Evolutionary conservation across 2,888 invertebrate genomes (phyloP).

Genomic region (Tenthredo scrophulariae): DNA sequence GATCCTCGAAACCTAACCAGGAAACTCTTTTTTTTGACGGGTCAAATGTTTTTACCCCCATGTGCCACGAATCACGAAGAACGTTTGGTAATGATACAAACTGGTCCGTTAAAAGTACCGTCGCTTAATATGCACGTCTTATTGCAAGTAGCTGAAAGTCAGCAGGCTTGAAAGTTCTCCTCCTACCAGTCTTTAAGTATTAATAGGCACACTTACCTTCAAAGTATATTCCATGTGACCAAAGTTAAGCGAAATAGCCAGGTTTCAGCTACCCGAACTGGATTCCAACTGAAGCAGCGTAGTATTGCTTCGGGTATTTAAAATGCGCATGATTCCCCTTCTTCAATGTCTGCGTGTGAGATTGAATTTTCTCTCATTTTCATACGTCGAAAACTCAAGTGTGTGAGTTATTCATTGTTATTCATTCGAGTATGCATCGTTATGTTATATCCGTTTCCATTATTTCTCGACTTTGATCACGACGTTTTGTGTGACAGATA

Average conservation of each 20-base stretch:
- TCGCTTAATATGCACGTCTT: no score
- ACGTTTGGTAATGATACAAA: no score
- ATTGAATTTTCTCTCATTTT: background rate
- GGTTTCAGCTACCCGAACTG: background rate
- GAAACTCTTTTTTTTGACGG: no score
- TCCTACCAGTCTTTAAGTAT: background rate
- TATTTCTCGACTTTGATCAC: no score
- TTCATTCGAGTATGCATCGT: background rate
- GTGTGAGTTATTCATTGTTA: background rate
- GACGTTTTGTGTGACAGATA: no score
- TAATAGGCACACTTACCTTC: background rate
- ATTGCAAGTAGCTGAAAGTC: no score
- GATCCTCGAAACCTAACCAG: no score
- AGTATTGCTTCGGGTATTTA: background rate
- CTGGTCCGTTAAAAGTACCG: no score
- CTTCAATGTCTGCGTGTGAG: background rate
- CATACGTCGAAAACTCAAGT: background rate
- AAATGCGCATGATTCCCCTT: background rate
- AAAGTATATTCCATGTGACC: background rate
- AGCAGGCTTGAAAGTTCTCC: no score
- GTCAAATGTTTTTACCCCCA: no score
- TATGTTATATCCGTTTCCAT: background rate
- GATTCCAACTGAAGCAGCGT: background rate
- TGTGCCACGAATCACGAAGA: no score
- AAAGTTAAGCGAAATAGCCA: background rate